phyloP scores from a whole-genome alignment of 2,113 vertebrate genomes.

The Odocoileus virginianus region DNA sequence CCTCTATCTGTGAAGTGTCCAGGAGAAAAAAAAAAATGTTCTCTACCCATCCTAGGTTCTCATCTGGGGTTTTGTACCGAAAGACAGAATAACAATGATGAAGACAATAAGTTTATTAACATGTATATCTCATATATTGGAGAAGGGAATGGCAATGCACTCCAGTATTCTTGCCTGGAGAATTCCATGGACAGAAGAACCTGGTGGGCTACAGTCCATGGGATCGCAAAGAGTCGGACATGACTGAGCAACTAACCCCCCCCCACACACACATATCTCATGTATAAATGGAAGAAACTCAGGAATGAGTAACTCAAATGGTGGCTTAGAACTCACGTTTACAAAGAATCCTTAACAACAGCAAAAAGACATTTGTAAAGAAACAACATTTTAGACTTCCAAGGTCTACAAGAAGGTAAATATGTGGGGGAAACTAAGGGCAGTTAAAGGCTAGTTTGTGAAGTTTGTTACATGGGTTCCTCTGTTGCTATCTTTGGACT shows the following conservation, averaged over 20 bases:
- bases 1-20: neutral
- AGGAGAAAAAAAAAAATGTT: neutral
- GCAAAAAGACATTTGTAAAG: neutral
- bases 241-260: neutral
- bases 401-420: neutral
- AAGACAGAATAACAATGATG: neutral
- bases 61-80: neutral
- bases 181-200: neutral
- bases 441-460: neutral
- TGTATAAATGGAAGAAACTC: neutral
- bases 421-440: neutral
- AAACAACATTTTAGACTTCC: neutral
- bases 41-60: neutral
- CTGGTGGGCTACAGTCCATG: neutral
- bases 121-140: neutral
- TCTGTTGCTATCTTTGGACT: neutral
- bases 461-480: neutral
- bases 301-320: neutral
- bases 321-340: neutral
- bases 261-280: rapidly evolving
- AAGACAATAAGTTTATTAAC: neutral
- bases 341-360: neutral
- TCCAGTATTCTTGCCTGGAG: neutral
- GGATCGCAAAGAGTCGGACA: rapidly evolving
- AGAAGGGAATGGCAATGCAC: neutral